Evolutionary conservation across 1,140 invertebrate genomes (phyloP), one percentile per base, ranked within the genome.

Genomic region (Magallana gigas): DNA sequence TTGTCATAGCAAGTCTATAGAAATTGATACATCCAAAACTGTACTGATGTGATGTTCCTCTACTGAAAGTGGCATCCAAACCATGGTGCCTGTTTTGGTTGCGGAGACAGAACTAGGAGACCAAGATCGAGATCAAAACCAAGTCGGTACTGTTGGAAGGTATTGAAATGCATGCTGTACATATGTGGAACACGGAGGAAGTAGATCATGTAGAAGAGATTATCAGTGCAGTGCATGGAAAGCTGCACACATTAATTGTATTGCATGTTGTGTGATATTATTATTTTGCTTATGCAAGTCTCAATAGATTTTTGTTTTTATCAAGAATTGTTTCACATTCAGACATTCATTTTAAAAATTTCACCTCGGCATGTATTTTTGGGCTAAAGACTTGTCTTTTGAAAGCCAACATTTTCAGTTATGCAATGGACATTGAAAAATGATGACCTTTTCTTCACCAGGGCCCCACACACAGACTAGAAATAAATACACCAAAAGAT

Each of bases 391-490:
- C 23, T 23, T 48, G 36, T 48, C 36, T 48, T 48, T 48, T 48
- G 36, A 48, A 48, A 4, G 36, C 36, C 36, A 48, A 5, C 36
- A 48, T 48, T 48, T 48, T 48, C 36, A 1, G 23, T 48, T 48
- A 48, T 48, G 36, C 36, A 48, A 48, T 48, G 36, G 36, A 48
- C 36, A 48, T 48, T 4, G 5, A 48, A 48, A 48, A 48, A 48
- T 5, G 5, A 48, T 48, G 36, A 48, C 36, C 5, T 48, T 48
- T 5, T 48, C 62, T 3, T 16, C 18, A 64, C 62, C 62, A 94
- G 94, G 92, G 92, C 64, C 90, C 91, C 11, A 91, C 91, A 16
- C 91, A 92, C 68, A 89, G 92, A 57, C 85, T 94, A n/a, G 93
- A 94, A 85, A 91, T 93, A 29, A 88, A 89, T 36, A 85, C 85